Base-by-base conservation (phyloP, 2,888 invertebrate genomes). In the Trypoxylon attenuatum region DNA sequence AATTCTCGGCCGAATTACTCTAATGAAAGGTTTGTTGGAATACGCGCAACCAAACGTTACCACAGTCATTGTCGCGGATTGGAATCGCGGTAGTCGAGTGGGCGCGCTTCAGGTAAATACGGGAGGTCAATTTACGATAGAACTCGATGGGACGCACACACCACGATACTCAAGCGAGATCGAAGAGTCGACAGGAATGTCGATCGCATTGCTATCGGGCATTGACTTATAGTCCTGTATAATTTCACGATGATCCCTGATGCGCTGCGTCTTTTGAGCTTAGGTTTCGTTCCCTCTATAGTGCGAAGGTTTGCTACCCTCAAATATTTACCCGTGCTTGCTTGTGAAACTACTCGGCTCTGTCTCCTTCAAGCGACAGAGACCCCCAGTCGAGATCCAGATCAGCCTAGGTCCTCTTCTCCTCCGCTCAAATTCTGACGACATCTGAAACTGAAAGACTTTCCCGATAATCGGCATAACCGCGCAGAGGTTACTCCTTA, bases 231-330 rank as follows among this genome's bases (percentile, higher is more conserved):
- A 16, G 16, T 27, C 13, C n/a, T 15, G n/a, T 8, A 27, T 16
- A 47, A 18, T 2, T 19, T 33, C n/a, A 27, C 33, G 19, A 10
- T 49, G n/a, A 55, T 55, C 56, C 60, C 53, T 22, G 60, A 55
- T 55, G 68, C 52, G 68, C 68, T 67, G 56, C 55, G 68, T 67
- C 68, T 68, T 68, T 60, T 33, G 42, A 68, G 68, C 68, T 56
- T 67, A 54, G 68, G 61, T 60, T 61, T 67, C 43, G 68, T 60
- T 68, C 55, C 29, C 22, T 23, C 25, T 15, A 15, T 15, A 15
- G 25, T 38, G 22, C 54, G 51, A 60, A 68, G 55, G 61, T 68
- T 68, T 68, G 25, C 68, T 55, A 49, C 18, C 52, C 54, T 39
- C 67, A 67, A 67, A 67, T 67, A 67, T 68, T 67, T 67, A 51